phyloP scores from a whole-genome alignment of 2,113 vertebrate species.

The Seriola dumerili region DNA sequence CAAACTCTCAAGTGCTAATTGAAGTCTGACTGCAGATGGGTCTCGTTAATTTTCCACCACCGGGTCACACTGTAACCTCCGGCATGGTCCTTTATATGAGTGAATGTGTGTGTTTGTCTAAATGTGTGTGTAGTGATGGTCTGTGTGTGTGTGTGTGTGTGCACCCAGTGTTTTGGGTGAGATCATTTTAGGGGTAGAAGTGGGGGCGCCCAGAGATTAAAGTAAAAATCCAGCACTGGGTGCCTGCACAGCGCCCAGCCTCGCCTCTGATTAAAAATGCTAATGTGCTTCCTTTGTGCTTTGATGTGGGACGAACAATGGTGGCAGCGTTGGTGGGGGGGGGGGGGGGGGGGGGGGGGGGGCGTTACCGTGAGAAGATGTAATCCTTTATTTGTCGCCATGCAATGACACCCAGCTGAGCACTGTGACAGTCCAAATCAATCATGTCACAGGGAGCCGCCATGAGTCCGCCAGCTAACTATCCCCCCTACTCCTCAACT shows the following conservation, averaged over 20 bases:
- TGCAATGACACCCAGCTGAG: conserved; percentile 79
- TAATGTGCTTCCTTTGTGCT: conserved; percentile 89
- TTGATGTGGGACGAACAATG: conserved; percentile 93
- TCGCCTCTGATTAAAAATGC: conserved; percentile 94
- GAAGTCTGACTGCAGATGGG: conserved; percentile 75
- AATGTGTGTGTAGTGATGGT: conserved; percentile 33
- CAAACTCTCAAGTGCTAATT: conserved; percentile 76
- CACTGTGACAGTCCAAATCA: conserved; percentile 80
- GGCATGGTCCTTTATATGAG: conserved; percentile 36
- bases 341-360: conserved; percentile 53
- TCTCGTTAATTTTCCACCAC: conserved; percentile 74
- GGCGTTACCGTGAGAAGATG: conserved; percentile 67
- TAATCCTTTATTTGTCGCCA: conserved; percentile 79
- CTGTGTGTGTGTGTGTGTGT: conserved; percentile 40
- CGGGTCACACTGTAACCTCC: conserved; percentile 59
- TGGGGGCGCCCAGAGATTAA: conserved; percentile 76
- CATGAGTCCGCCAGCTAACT: conserved; percentile 71
- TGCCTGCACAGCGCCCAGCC: conserved; percentile 80
- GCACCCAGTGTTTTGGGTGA: conserved; percentile 47
- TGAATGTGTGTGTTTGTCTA: conserved; percentile 49
- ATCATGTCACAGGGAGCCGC: conserved; percentile 79
- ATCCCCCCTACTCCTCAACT: conserved; percentile 64
- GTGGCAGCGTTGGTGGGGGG: conserved; percentile 64
- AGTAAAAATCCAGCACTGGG: conserved; percentile 83
- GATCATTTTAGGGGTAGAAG: conserved; percentile 54